These are phyloP conservation scores for Nycticorax nycticorax DNA, from an alignment of 2,113 vertebrate species.

Conservation along the genomic window DNA sequence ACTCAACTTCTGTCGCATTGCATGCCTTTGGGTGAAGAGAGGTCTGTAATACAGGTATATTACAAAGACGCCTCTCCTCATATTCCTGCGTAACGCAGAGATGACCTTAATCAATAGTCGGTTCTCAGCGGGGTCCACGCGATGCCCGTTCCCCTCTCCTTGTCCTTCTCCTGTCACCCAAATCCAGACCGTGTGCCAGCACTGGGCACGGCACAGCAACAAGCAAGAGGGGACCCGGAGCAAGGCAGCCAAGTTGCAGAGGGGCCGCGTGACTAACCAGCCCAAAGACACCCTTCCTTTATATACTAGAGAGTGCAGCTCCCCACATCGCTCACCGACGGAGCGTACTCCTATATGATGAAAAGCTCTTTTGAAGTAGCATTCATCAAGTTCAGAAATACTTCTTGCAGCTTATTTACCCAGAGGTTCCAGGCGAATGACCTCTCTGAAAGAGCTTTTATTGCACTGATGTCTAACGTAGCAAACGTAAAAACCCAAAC, in stretches of 20 bases:
- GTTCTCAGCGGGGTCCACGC: background rate
- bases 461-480: background rate
- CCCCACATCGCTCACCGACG: background rate
- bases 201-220: background rate
- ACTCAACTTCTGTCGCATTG: background rate
- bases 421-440: background rate
- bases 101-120: background rate
- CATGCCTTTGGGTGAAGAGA: background rate
- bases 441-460: background rate
- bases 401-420: background rate
- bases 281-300: background rate
- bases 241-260: background rate
- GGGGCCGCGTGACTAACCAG: background rate
- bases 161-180: background rate
- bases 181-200: too few species aligned
- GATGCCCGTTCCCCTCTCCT: background rate
- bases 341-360: background rate
- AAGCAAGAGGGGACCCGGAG: background rate
- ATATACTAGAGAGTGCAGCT: background rate
- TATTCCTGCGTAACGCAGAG: background rate
- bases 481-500: background rate
- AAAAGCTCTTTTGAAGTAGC: background rate
- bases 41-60: background rate
- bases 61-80: background rate
- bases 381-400: background rate